Evolutionary conservation across 2,797 vertebrate species (phyloP), one percentile per base, ranked within the genome.

Genomic region (Coregonus sp.): DNA sequence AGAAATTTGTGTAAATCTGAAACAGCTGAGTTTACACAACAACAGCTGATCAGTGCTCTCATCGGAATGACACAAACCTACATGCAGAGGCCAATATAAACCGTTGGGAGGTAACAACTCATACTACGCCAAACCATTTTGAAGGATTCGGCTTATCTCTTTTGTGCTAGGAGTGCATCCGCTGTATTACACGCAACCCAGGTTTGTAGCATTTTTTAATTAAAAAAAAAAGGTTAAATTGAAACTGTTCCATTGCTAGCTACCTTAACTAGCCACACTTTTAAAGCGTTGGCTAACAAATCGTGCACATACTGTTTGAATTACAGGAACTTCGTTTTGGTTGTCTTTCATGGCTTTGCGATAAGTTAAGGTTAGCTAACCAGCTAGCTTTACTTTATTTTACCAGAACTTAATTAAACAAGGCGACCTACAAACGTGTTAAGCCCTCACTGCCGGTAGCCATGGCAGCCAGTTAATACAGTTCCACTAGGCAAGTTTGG

Each of bases 21-120:
- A 59, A 73, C 72, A 73, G 72, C 70, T 72, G 70, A 72, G 69
- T 71, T 71, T 29, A 71, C 70, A 52, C 37, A 25, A 20, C 20
- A 59, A 16, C 71, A 72, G 51, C 71, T 72, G 71, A 72, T 72
- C 51, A 18, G 31, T 56, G 12, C 51, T 51, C 52, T 35, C 71
- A 56, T 33, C 29, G 5, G 70, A 54, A 72, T 40, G 25, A 29
- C 11, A 14, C 0, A 16, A 29, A 29, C 50, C 25, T 16, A 5
- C 12, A 54, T 35, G 35, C 67, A 1, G 18, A 37, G 18, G 16
- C 18, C 33, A n/a, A 7, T 68, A 68, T 70, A 70, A 15, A 70
- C 15, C 68, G 1, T 7, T 0, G 35, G 35, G 35, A 70, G 68
- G 33, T 20, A 70, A 18, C 6, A 20, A 4, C 2, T 47, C 37